phyloP scores from a whole-genome alignment of 2,888 invertebrate species.

The Trichopria drosophilae region DNA sequence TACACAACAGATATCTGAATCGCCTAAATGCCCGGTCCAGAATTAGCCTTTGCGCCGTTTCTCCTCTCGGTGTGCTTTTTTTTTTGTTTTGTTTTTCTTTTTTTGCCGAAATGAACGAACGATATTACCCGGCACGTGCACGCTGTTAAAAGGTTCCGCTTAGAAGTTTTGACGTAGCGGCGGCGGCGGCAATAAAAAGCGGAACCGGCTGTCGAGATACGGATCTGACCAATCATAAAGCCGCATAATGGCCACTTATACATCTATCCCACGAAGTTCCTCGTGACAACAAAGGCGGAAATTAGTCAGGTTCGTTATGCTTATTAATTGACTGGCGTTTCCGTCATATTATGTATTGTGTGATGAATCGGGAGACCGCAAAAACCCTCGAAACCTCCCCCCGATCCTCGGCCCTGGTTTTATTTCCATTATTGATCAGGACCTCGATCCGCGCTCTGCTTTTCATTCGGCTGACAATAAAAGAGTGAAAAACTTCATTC shows the following conservation, averaged over 20 bases:
- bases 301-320: constrained; percentile 58
- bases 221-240: constrained; percentile 59
- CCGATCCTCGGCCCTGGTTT: too few relatives aligned
- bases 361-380: constrained; percentile 46
- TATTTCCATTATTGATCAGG: too few relatives aligned
- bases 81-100: too few relatives aligned
- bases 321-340: constrained; percentile 59
- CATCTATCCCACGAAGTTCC: constrained; percentile 42
- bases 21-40: too few relatives aligned
- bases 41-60: too few relatives aligned
- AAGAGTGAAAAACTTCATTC: too few relatives aligned
- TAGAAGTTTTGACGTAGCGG: constrained; percentile 51
- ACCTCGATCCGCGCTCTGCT: too few relatives aligned
- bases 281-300: constrained; percentile 53
- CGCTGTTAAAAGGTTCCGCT: constrained; percentile 54
- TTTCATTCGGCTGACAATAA: too few relatives aligned
- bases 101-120: too few relatives aligned
- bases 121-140: constrained; percentile 56
- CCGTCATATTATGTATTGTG: constrained; percentile 56
- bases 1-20: too few relatives aligned
- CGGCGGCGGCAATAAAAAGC: constrained; percentile 46
- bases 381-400: constrained; percentile 39
- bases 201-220: constrained; percentile 59
- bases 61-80: too few relatives aligned
- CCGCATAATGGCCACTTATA: constrained; percentile 57